Evolutionary conservation across 2,113 vertebrate species (phyloP).

Genomic region (Etheostoma cragini): DNA sequence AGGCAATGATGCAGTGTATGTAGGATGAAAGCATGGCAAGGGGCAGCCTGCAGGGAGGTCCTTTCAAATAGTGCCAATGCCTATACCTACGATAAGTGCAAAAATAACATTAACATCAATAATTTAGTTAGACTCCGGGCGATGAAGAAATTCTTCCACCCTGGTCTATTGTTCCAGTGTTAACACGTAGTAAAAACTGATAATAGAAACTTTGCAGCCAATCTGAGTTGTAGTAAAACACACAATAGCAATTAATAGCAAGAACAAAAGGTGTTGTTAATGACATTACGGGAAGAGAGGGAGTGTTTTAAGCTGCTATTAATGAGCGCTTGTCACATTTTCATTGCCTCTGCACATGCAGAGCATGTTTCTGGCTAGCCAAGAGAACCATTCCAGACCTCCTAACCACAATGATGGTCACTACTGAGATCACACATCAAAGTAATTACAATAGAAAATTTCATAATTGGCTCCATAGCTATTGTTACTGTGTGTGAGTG

Average conservation of each 20-base stretch:
- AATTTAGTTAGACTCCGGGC: constrained; percentile 36
- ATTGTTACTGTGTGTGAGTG: constrained; percentile 66
- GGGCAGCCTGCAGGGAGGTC: constrained; percentile 42
- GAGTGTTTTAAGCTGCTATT: constrained; percentile 23
- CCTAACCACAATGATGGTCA: constrained; percentile 69
- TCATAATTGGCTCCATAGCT: constrained; percentile 81
- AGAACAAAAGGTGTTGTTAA: constrained; percentile 32
- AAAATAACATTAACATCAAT: constrained; percentile 52
- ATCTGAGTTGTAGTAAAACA: constrained; percentile 26
- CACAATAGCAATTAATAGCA: constrained; percentile 33
- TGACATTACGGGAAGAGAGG: constrained; percentile 24
- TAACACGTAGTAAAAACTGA: constrained; percentile 29
- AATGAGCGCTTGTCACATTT: constrained; percentile 38
- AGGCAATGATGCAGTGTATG: constrained; percentile 39
- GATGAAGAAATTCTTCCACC: constrained; percentile 19
- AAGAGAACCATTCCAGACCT: constrained; percentile 68
- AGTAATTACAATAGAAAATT: constrained; percentile 82
- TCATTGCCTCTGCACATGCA: constrained; percentile 23
- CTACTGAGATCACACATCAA: constrained; percentile 81
- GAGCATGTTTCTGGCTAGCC: constrained; percentile 41
- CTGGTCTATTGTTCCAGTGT: constrained; percentile 33
- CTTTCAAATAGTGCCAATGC: constrained; percentile 46
- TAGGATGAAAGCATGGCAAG: constrained; percentile 33
- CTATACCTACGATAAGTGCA: constrained; percentile 37
- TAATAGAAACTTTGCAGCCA: constrained; percentile 41